Conservation (phyloP, 1,140 invertebrate genomes). For the Drosophila nigromelanica region DNA sequence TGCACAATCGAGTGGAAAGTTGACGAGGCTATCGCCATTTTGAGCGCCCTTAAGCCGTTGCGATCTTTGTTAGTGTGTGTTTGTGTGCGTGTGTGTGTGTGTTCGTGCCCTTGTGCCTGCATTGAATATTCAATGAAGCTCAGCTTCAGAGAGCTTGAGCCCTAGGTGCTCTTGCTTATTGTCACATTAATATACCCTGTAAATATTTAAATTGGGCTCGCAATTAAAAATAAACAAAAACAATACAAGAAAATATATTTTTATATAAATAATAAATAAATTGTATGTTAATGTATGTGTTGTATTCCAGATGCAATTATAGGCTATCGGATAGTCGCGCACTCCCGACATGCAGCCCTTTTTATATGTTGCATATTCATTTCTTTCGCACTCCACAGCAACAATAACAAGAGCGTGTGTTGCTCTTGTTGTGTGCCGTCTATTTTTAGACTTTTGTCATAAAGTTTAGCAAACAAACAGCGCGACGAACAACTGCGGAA, state of each 20-base stretch:
- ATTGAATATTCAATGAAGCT: conserved; percentile 66
- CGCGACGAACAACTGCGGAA: conserved; percentile 50
- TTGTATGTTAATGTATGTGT: no score
- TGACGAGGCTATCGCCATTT: conserved; percentile 55
- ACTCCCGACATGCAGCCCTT: not conserved
- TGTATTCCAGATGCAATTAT: no score
- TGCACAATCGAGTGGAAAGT: conserved; percentile 68
- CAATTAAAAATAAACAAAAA: no score
- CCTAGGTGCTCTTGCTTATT: conserved; percentile 30
- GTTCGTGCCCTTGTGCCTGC: conserved; percentile 56
- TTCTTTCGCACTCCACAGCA: conserved; percentile 32
- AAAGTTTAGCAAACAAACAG: conserved; percentile 77
- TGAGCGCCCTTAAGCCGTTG: conserved; percentile 46
- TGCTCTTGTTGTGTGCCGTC: conserved; percentile 22
- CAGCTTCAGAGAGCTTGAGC: conserved; percentile 33
- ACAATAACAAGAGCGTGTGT: conserved; percentile 19
- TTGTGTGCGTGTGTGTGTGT: conserved; percentile 1
- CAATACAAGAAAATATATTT: no score
- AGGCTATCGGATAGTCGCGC: not conserved
- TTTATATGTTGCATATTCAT: conserved; percentile 48
- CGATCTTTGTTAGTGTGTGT: conserved; percentile 4
- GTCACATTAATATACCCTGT: conserved; percentile 1
- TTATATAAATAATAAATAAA: no score
- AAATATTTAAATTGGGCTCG: no score
- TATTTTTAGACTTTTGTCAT: conserved; percentile 81